Evolutionary conservation across 2,888 invertebrate genomes (phyloP), one percentile per base, ranked within the genome.

Genomic region (Notodonta ziczac): DNA sequence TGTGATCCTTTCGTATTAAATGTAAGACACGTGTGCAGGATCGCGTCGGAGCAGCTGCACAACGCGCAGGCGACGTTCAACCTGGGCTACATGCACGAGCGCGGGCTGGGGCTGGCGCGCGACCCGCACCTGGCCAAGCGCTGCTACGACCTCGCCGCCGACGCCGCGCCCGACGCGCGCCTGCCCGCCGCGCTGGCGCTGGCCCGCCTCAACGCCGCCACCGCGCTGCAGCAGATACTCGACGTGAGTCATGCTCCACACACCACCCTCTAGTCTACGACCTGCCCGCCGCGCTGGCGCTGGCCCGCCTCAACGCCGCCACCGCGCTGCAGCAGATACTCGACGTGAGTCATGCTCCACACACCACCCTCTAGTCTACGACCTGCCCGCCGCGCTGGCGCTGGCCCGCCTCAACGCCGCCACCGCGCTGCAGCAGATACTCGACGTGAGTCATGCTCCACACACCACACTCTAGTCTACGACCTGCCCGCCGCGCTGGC

Each of bases 41-140:
- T 85, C 67, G 85, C 85, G 2, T 85, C 85, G 0, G 99, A 99
- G 69, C 97, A 98, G 80, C 98, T 99, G 75, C 97, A 98, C 85
- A 98, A 97, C 88, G 98, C 99, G 0, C 98, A 99, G 87, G 99
- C 99, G 5, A 99, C 99, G 96, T 99, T 99, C 90, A 99, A 99
- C 93, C 95, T 99, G 69, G 99, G 98, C 35, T 99, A 99, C 89
- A 99, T 99, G 99, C 99, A 99, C 90, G 99, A 99, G 89, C 97
- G 97, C 73, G 99, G 99, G 0, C 94, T 99, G 35, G 99, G 99
- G 8, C 96, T 99, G 91, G 94, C 95, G 8, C 95, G 94, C 60
- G 97, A 99, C 93, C 96, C 98, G 82, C 98, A 99, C 93, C 93
- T 99, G 63, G 99, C 99, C 39, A 99, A 99, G 93, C 95, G 99